phyloP scores from a whole-genome alignment of 2,113 vertebrate species.

The Centrocercus urophasianus region DNA sequence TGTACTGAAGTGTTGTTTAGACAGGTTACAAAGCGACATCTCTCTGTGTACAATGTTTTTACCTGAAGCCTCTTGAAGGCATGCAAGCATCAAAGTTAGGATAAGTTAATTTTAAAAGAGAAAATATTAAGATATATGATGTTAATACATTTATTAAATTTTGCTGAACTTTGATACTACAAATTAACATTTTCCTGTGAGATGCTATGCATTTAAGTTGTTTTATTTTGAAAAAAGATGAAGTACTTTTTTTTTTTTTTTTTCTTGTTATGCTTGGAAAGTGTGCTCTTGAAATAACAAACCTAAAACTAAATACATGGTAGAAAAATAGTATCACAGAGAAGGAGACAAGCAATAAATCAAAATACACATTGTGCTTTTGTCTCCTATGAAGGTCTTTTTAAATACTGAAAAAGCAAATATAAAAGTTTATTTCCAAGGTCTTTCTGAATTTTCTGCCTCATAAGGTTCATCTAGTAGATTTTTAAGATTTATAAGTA shows the following conservation, averaged over 20 bases:
- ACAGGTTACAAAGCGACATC: not conserved
- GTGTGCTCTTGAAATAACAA: not conserved
- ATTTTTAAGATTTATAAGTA: not conserved
- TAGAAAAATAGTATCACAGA: not conserved
- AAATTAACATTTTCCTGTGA: accelerated
- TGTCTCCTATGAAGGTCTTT: not conserved
- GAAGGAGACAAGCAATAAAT: not conserved
- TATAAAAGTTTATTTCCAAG: not conserved
- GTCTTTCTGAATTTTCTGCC: not conserved
- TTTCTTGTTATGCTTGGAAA: not conserved
- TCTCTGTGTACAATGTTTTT: not conserved
- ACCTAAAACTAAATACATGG: not conserved
- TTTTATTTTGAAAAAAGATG: not conserved
- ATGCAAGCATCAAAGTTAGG: not conserved
- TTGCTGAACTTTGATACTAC: not conserved
- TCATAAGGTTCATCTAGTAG: not conserved
- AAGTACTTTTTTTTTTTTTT: not conserved
- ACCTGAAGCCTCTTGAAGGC: not conserved
- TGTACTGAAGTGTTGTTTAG: not conserved
- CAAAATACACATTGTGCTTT: not conserved
- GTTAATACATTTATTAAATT: not conserved
- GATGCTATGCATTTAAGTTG: not conserved
- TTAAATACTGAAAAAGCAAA: not conserved
- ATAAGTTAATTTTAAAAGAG: not conserved
- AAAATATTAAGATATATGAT: not conserved